Percentiles rank a stretch among this genome's conserved stretches.
These are phyloP conservation scores for Corythoichthys haematopterus DNA, from an alignment of 2,113 vertebrate species.

Conservation along the genomic window DNA sequence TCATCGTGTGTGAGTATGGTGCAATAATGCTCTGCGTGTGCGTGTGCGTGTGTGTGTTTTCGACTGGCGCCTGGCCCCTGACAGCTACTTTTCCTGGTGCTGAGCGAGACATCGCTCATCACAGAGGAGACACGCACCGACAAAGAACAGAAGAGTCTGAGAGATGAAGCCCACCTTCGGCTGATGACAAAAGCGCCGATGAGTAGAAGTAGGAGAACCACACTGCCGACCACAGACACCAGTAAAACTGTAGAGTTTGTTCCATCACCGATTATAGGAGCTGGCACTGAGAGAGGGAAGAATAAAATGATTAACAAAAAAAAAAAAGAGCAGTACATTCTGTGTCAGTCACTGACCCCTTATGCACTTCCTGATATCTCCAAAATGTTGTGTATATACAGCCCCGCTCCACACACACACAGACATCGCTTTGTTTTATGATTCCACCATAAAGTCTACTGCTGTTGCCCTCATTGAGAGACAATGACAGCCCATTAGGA, in stretches of 20 bases:
- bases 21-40: slow-evolving; percentile 20
- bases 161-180: slow-evolving; percentile 80
- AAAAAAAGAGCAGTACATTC: slow-evolving; percentile 8
- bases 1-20: slow-evolving; percentile 25
- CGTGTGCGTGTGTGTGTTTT: slow-evolving; percentile 15
- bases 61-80: slow-evolving; percentile 31
- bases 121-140: slow-evolving; percentile 21
- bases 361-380: slow-evolving; percentile 12
- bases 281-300: slow-evolving; percentile 75
- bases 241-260: slow-evolving; percentile 91
- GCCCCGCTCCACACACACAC: neutral
- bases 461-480: slow-evolving; percentile 20
- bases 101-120: slow-evolving; percentile 53
- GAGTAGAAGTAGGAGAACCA: slow-evolving; percentile 93
- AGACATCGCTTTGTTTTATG: slow-evolving; percentile 20
- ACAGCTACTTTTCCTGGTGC: slow-evolving; percentile 34
- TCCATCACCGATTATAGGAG: slow-evolving; percentile 90
- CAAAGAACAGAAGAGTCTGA: slow-evolving; percentile 30
- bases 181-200: slow-evolving; percentile 94
- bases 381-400: neutral
- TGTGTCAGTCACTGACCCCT: slow-evolving; percentile 20
- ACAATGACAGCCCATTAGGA: slow-evolving; percentile 45
- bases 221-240: slow-evolving; percentile 89
- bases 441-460: slow-evolving; percentile 23
- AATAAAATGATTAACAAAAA: neutral